phyloP scores from a whole-genome alignment of 2,113 vertebrate species.

The Acrocephalus arundinaceus region DNA sequence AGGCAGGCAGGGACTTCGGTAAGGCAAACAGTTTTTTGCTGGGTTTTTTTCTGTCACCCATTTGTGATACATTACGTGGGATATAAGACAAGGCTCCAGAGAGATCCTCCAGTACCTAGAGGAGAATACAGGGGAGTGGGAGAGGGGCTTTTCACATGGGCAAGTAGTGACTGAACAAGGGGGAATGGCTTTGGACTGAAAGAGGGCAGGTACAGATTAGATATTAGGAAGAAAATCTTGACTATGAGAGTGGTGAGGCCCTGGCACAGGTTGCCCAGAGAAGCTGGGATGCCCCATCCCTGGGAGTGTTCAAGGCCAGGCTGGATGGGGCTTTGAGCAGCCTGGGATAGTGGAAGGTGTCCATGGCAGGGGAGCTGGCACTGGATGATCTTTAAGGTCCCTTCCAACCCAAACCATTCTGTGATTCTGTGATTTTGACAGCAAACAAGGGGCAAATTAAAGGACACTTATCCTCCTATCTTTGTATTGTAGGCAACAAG shows the following conservation, averaged over 20 bases:
- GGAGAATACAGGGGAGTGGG: neutral
- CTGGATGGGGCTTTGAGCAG: neutral
- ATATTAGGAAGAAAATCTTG: neutral
- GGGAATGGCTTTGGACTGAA: neutral
- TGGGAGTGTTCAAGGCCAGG: neutral
- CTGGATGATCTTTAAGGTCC: neutral
- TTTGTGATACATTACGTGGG: neutral
- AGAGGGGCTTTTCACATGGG: neutral
- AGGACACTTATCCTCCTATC: neutral
- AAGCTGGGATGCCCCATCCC: neutral
- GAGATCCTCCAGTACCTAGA: neutral
- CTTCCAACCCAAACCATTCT: neutral
- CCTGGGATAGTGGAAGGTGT: rapidly evolving
- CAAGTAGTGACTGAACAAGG: neutral
- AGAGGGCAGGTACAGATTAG: neutral
- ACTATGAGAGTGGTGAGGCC: neutral
- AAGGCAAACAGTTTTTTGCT: neutral
- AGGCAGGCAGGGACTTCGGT: neutral
- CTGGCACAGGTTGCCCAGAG: neutral
- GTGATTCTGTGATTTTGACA: neutral
- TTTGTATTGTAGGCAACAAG: rapidly evolving
- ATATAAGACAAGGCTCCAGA: neutral
- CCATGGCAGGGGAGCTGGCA: neutral
- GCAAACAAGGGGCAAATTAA: neutral
- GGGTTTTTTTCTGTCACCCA: neutral